A percentile compares a stretch with the other conserved stretches of the same genome.
Evolutionary conservation across 2,113 vertebrate genomes (phyloP).

Genomic region (Pluvianellus socialis): DNA sequence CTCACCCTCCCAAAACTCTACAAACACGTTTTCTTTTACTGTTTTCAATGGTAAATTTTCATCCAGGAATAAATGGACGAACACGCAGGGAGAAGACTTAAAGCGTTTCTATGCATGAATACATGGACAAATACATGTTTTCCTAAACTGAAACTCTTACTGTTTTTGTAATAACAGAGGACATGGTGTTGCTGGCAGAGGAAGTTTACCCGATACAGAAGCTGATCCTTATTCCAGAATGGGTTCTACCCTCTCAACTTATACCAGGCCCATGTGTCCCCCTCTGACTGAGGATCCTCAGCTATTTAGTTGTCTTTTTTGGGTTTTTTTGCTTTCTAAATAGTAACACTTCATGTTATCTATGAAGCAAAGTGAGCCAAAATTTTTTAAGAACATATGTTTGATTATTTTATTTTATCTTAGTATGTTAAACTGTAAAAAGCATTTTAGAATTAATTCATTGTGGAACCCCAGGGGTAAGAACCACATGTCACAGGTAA

Average conservation of each 20-base stretch:
- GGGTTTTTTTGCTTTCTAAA: neutral
- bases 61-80: neutral
- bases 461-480: slow-evolving; percentile 45
- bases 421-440: slow-evolving; percentile 41
- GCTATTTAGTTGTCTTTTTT: neutral
- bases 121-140: accelerated
- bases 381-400: neutral
- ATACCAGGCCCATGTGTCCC: neutral
- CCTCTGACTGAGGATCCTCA: neutral
- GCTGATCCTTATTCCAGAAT: neutral
- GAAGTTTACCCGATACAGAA: neutral
- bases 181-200: neutral
- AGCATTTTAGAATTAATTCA: slow-evolving; percentile 69
- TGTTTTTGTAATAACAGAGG: neutral
- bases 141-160: neutral
- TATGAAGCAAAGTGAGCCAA: neutral
- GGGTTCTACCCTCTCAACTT: neutral
- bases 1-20: accelerated
- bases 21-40: neutral
- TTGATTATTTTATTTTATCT: slow-evolving; percentile 6
- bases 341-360: neutral
- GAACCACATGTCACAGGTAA: slow-evolving; percentile 73
- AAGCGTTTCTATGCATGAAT: neutral
- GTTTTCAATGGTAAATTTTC: neutral
- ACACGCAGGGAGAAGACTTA: neutral